A percentile compares a stretch with the other conserved stretches of the same genome.
These are phyloP conservation scores for Andinoacara biseriatus DNA, from an alignment of 2,113 vertebrate species.

Conservation along the genomic window DNA sequence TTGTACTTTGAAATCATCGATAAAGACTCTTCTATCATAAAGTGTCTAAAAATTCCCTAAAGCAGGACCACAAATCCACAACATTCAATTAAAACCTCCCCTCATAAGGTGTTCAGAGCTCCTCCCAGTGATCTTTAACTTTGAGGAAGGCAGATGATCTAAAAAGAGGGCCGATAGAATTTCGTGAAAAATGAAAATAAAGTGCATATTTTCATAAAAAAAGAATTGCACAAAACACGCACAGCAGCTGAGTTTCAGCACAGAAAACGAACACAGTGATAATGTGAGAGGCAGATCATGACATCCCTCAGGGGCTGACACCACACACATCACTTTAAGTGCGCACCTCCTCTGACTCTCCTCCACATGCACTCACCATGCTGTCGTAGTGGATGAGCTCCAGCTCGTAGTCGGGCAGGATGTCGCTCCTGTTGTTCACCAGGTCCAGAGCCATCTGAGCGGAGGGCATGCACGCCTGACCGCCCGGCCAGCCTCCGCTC, in stretches of 20 bases:
- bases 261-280: background rate
- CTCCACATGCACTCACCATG: conserved; percentile 82
- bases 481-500: conserved; percentile 94
- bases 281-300: conserved; percentile 34
- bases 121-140: background rate
- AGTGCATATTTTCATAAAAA: background rate
- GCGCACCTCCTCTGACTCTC: conserved; percentile 42
- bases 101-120: background rate
- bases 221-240: background rate
- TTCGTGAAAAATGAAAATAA: background rate
- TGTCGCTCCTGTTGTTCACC: conserved; percentile 92
- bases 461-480: conserved; percentile 91
- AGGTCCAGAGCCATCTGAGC: conserved; percentile 93
- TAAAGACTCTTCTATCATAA: background rate
- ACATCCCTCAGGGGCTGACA: conserved; percentile 34
- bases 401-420: conserved; percentile 92
- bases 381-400: conserved; percentile 94
- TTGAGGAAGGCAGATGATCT: background rate
- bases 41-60: too few relatives aligned
- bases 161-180: background rate
- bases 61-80: background rate
- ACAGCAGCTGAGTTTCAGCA: background rate
- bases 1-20: too few relatives aligned
- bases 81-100: background rate
- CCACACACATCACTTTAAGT: conserved; percentile 28